Conservation (phyloP, 2,113 vertebrate genomes). For the Narcine bancroftii region DNA sequence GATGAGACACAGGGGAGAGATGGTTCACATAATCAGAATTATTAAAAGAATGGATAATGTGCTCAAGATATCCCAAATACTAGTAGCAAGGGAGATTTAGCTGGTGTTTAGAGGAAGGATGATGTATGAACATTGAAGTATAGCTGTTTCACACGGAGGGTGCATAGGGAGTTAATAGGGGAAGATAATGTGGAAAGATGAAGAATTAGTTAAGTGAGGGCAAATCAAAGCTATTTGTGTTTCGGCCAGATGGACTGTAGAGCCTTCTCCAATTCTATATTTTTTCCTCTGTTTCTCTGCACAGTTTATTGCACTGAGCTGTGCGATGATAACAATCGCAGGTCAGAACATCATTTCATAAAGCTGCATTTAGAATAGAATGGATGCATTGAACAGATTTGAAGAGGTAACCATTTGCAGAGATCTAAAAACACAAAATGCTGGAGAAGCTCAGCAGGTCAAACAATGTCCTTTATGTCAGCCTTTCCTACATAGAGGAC, state of each 20-base stretch:
- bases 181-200: background rate
- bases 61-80: background rate
- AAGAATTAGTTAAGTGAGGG: background rate
- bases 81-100: background rate
- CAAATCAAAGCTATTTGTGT: background rate
- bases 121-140: background rate
- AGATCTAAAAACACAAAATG: no score
- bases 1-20: background rate
- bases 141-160: background rate
- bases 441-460: no score
- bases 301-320: background rate
- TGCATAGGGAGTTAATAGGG: background rate
- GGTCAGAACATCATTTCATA: background rate
- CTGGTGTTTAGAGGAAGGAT: background rate
- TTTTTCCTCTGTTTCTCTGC: no score
- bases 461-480: no score
- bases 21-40: constrained; percentile 13
- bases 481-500: no score
- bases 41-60: background rate
- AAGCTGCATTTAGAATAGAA: background rate
- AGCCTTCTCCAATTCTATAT: background rate
- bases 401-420: background rate
- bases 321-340: background rate
- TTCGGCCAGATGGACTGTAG: background rate
- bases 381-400: background rate